A percentile compares a stretch with the other conserved stretches of the same genome.
These are phyloP conservation scores for Bombus confusus DNA, from an alignment of 1,140 invertebrate genomes.

Conservation along the genomic window DNA sequence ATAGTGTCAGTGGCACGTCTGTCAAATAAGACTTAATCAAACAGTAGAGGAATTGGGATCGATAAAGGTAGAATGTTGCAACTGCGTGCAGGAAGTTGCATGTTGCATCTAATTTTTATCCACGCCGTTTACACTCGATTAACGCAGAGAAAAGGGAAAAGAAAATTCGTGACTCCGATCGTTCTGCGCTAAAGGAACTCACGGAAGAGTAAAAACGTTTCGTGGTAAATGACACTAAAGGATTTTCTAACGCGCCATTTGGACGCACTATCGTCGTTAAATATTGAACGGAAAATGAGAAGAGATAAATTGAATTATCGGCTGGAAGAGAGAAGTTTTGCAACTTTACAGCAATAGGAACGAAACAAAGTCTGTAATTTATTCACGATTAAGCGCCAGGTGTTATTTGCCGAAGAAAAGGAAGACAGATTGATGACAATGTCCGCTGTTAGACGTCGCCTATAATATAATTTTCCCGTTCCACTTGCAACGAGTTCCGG, in stretches of 20 bases:
- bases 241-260: neutral
- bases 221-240: neutral
- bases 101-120: neutral
- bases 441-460: neutral
- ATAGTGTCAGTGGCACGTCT: neutral
- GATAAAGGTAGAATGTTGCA: neutral
- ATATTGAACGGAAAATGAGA: neutral
- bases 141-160: neutral
- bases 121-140: neutral
- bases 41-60: neutral
- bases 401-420: neutral
- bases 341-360: neutral
- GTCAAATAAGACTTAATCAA: constrained; percentile 2
- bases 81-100: neutral
- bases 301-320: neutral
- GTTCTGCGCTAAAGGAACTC: neutral
- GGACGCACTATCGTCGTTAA: neutral
- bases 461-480: neutral
- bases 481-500: neutral
- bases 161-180: neutral
- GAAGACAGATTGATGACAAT: neutral
- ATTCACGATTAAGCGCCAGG: neutral
- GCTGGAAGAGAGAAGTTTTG: neutral
- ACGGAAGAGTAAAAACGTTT: neutral
- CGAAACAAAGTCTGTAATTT: neutral